phyloP scores from a whole-genome alignment of 2,113 vertebrate genomes.

The Bungarus multicinctus region DNA sequence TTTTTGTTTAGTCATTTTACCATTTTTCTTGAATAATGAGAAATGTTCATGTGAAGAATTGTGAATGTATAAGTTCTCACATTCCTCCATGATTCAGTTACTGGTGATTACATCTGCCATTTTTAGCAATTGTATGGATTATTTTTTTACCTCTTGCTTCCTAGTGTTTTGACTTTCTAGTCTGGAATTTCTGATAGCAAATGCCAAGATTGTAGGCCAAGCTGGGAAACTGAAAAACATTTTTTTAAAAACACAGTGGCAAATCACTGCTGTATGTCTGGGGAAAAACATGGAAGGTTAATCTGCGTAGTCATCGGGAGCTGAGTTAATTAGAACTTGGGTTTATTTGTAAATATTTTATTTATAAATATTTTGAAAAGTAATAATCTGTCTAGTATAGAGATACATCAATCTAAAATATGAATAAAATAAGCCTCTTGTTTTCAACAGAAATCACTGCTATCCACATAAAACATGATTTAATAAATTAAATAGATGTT shows the following conservation, averaged over 20 bases:
- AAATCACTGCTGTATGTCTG: background rate
- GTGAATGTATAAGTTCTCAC: background rate
- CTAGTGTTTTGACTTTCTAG: background rate
- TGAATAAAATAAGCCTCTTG: background rate
- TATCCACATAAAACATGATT: background rate
- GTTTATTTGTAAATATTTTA: background rate
- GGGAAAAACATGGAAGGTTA: background rate
- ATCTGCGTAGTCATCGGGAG: background rate
- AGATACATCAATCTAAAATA: background rate
- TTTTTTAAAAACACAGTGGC: background rate
- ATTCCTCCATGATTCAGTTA: background rate
- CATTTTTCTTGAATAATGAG: background rate
- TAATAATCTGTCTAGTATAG: background rate
- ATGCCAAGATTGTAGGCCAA: background rate
- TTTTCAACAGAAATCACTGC: background rate
- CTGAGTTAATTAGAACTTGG: background rate
- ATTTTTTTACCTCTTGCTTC: background rate
- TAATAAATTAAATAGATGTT: background rate
- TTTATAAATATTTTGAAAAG: background rate
- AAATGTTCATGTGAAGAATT: background rate
- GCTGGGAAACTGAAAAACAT: background rate
- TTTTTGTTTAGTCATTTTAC: background rate
- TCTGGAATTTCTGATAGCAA: background rate
- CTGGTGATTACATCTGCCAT: background rate
- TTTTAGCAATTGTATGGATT: background rate